These are phyloP conservation scores for Caracal caracal DNA, from an alignment of 2,113 vertebrate genomes.

Conservation along the genomic window DNA sequence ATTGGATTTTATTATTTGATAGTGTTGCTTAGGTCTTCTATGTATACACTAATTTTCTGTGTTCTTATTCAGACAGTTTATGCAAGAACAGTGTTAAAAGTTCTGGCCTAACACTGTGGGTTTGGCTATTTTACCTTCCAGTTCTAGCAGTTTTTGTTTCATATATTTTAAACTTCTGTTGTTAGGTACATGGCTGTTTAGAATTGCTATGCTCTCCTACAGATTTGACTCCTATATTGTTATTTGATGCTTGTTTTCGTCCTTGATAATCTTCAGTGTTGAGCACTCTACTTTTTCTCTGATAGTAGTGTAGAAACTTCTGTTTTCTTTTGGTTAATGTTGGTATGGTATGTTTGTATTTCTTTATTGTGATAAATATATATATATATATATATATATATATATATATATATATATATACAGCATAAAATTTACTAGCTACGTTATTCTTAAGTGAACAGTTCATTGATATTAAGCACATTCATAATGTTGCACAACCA, in stretches of 20 bases:
- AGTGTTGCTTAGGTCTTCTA: not conserved
- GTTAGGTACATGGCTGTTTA: not conserved
- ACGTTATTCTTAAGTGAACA: not conserved
- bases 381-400: not conserved
- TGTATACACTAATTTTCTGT: not conserved
- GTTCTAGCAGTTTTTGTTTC: not conserved
- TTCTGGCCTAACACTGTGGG: not conserved
- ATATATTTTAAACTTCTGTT: not conserved
- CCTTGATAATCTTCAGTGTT: not conserved
- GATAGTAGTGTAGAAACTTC: not conserved
- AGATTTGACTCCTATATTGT: not conserved
- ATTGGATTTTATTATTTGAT: not conserved
- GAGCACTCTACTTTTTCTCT: not conserved
- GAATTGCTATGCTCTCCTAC: not conserved
- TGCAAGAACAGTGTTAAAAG: not conserved
- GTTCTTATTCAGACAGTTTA: not conserved
- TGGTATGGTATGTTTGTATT: not conserved
- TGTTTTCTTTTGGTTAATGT: not conserved
- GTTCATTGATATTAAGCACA: not conserved
- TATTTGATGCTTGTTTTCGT: not conserved
- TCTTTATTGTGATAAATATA: not conserved
- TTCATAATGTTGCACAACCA: not conserved
- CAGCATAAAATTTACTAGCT: not conserved
- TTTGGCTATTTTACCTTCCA: not conserved
- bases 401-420: no score